phyloP scores from a whole-genome alignment of 2,797 vertebrate genomes.

The Protonibea diacanthus region DNA sequence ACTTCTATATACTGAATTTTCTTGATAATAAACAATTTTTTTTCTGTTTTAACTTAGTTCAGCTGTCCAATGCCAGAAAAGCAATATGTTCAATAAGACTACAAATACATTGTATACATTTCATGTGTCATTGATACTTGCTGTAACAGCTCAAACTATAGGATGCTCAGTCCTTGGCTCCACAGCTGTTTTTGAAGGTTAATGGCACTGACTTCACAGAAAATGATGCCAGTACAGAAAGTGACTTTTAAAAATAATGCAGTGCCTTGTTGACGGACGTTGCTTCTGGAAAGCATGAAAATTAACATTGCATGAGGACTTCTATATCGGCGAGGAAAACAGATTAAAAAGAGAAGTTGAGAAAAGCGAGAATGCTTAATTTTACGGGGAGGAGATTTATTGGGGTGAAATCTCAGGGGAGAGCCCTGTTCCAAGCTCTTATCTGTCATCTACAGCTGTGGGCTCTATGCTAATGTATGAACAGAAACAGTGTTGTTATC shows the following conservation, averaged over 20 bases:
- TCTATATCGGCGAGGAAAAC: not conserved
- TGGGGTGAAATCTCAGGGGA: constrained; percentile 25
- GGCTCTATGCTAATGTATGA: constrained; percentile 43
- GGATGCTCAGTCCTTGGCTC: constrained; percentile 1
- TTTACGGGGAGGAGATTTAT: constrained; percentile 12
- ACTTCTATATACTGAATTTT: not conserved
- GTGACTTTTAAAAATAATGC: constrained; percentile 34
- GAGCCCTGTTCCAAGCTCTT: constrained; percentile 8
- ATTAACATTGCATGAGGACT: not conserved
- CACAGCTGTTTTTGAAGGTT: constrained; percentile 30
- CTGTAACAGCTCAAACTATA: not conserved
- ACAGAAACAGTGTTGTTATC: constrained; percentile 31
- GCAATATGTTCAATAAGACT: not conserved
- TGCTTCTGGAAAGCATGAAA: constrained; percentile 12
- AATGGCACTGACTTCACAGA: constrained; percentile 17
- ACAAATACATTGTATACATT: not conserved
- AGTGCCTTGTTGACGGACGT: constrained; percentile 28
- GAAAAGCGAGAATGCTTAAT: not conserved
- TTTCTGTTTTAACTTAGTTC: not conserved
- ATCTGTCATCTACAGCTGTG: constrained; percentile 57
- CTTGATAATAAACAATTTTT: not conserved
- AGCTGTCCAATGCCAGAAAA: not conserved
- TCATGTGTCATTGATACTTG: constrained; percentile 13
- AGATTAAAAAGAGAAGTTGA: constrained; percentile 12
- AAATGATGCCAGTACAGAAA: constrained; percentile 16